Percentiles rank a stretch among this genome's conserved stretches.
Conservation (phyloP, 2,113 vertebrate genomes). For the Leuciscus idus region DNA sequence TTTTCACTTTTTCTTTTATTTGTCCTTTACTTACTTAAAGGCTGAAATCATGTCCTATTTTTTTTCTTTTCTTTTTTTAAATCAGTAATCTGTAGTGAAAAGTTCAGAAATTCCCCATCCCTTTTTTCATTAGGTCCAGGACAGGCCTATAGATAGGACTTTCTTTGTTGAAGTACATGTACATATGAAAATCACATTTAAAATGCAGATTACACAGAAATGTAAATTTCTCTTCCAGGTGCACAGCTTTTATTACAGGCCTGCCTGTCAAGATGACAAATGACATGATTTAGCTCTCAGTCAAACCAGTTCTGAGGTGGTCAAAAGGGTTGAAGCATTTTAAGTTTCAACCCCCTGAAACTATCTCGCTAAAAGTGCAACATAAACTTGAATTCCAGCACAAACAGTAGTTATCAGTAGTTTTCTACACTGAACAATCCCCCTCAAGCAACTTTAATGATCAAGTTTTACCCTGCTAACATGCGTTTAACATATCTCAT, state of each 20-base stretch:
- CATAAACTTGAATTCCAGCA: conserved; percentile 4
- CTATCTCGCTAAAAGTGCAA: neutral
- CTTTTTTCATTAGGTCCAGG: neutral
- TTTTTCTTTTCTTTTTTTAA: neutral
- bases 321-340: conserved; percentile 36
- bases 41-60: neutral
- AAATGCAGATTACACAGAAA: conserved; percentile 38
- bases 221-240: conserved; percentile 20
- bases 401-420: neutral
- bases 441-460: conserved; percentile 7
- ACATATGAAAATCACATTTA: conserved; percentile 37
- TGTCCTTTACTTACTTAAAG: neutral
- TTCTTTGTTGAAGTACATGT: neutral
- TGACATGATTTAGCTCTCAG: conserved; percentile 49
- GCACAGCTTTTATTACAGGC: conserved; percentile 24
- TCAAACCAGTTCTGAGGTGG: conserved; percentile 33
- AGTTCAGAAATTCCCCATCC: neutral
- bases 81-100: conserved; percentile 5
- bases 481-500: neutral
- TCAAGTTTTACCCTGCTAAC: neutral
- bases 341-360: conserved; percentile 23
- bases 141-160: neutral
- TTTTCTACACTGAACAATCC: neutral
- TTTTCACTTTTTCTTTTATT: too few relatives aligned
- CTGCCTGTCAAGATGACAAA: conserved; percentile 54